phyloP scores from a whole-genome alignment of 2,797 vertebrate genomes.

The Sorex maritimensis region DNA sequence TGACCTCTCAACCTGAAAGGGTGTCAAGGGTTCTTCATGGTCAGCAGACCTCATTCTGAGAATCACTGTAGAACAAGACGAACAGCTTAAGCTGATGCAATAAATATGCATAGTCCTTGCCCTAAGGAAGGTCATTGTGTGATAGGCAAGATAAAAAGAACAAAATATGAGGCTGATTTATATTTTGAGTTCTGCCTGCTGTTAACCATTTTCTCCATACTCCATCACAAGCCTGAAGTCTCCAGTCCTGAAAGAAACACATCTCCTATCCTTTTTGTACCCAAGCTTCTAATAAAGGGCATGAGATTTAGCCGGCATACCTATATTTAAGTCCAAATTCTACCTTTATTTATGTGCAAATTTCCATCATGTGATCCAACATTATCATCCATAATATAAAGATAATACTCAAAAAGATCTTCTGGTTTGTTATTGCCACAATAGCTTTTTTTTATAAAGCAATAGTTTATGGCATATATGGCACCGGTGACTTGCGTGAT shows the following conservation, averaged over 20 bases:
- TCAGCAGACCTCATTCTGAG: background rate
- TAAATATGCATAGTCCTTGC: background rate
- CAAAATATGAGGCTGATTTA: background rate
- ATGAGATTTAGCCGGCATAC: background rate
- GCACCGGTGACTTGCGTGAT: background rate
- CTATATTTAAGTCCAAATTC: background rate
- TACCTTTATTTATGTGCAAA: background rate
- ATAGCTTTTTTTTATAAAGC: background rate
- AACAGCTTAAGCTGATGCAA: background rate
- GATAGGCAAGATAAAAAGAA: background rate
- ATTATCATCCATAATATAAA: slow-evolving; percentile 17
- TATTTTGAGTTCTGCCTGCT: background rate
- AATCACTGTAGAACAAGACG: background rate
- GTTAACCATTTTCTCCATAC: background rate
- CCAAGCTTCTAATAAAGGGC: too few relatives aligned
- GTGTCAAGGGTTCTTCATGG: background rate
- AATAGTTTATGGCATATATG: background rate
- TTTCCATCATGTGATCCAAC: background rate
- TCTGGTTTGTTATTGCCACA: background rate
- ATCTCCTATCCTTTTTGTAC: too few relatives aligned
- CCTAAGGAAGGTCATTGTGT: background rate
- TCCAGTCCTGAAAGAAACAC: background rate
- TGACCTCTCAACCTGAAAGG: background rate
- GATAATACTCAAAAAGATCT: background rate
- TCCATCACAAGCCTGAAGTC: background rate